Base-by-base conservation (phyloP, 1,140 invertebrate species). In the Eciton burchellii region DNA sequence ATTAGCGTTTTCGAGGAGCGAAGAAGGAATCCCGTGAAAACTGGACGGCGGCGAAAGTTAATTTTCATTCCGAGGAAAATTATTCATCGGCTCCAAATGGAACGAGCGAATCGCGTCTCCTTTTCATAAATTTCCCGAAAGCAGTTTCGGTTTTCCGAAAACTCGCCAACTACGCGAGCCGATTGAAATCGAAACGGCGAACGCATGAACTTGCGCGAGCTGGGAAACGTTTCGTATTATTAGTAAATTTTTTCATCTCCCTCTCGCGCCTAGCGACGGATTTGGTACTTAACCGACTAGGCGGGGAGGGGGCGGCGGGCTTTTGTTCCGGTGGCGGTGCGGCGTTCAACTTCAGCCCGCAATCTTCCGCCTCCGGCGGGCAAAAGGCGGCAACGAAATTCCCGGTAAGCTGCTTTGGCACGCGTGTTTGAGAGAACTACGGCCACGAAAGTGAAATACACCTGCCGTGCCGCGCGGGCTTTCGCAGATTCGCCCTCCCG, bases 401-500 rank as follows among this genome's bases (percentile, higher is more conserved):
- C 66, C 35, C 59, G 52, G 81, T 56, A 47, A 65, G 52, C 63
- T 70, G 54, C 68, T 83, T 79, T 62, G 57, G 26, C 71, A 71
- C 57, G 52, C 71, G 63, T 45, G 54, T 70, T 60, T 21, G 57
- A 54, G 71, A 81, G 74, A 84, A 84, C 81, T 77, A 66, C 65
- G 41, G 35, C 24, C 74, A 71, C 65, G 77, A 84, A 84, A 87
- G 86, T 88, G 82, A 87, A 87, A 87, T 76, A 84, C 63, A 76
- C 82, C 57, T 84, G 82, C 62, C 82, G 74, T 77, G 74, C 74
- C 54, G 16, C 4, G n/a, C 59, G 14, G 65, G 60, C 49, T 56
- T 60, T 71, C 70, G 73, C 60, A 63, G 70, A 81, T 81, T 86
- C 82, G 19, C 12, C 26, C 60, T 21, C 41, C 59, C n/a, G n/a